Evolutionary conservation across 1,140 invertebrate genomes (phyloP).

Genomic region (Nephila pilipes): DNA sequence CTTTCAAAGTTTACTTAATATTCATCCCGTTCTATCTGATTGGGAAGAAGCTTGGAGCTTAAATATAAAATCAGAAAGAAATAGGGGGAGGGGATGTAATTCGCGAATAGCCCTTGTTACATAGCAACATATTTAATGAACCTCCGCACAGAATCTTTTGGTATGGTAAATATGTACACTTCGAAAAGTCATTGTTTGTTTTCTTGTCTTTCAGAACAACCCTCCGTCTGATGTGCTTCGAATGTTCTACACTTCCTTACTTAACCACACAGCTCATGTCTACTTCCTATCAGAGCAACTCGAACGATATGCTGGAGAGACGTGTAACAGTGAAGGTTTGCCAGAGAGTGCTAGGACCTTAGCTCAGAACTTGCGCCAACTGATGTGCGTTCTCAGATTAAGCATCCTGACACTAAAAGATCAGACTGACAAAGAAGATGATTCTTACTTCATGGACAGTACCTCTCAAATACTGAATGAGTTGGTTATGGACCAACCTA

Average conservation of each 20-base stretch:
- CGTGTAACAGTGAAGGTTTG: constrained; percentile 10
- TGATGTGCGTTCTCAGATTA: constrained; percentile 61
- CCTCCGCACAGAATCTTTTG: too few species aligned
- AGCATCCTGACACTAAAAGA: not conserved
- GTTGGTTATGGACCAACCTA: constrained; percentile 47
- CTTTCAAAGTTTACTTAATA: too few species aligned
- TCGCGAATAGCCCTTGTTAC: not conserved
- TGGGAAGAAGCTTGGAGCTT: too few species aligned
- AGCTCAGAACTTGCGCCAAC: constrained; percentile 16
- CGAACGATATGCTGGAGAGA: constrained; percentile 7
- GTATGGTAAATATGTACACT: not conserved
- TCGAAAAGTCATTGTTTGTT: not conserved
- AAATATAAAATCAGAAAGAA: too few species aligned
- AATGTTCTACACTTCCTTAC: constrained; percentile 55
- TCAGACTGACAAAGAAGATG: not conserved
- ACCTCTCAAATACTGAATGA: constrained; percentile 50
- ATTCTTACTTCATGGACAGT: not conserved
- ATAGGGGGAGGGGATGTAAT: not conserved
- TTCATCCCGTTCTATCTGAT: too few species aligned
- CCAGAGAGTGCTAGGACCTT: constrained; percentile 28
- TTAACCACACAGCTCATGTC: constrained; percentile 69
- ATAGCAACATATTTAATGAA: not conserved
- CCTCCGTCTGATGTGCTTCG: constrained; percentile 12
- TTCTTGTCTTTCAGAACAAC: constrained; percentile 28
- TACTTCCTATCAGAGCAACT: constrained; percentile 44